phyloP scores from a whole-genome alignment of 2,888 invertebrate species.

The Diarsia brunnea region DNA sequence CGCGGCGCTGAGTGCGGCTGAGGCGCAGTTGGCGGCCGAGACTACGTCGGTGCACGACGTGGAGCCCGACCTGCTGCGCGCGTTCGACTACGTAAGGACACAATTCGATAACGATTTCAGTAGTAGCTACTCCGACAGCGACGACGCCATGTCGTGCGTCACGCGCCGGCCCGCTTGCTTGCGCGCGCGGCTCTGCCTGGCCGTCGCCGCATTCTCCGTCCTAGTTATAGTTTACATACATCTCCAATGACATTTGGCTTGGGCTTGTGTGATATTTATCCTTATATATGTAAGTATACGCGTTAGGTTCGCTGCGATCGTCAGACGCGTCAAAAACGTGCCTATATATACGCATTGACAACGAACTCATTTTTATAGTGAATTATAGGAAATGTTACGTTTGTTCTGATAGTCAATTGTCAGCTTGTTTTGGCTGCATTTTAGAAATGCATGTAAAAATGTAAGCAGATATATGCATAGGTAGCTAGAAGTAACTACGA shows the following conservation, averaged over 20 bases:
- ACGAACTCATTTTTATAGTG: constrained; percentile 65
- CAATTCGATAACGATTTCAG: constrained; percentile 86
- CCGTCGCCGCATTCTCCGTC: constrained; percentile 88
- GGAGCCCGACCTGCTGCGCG: constrained; percentile 86
- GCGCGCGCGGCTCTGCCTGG: constrained; percentile 85
- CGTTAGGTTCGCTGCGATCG: constrained; percentile 83
- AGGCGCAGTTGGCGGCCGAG: constrained; percentile 86
- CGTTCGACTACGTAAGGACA: constrained; percentile 89
- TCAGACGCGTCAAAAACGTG: constrained; percentile 73
- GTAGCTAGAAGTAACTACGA: constrained; percentile 58
- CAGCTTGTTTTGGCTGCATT: constrained; percentile 62
- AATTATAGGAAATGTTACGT: constrained; percentile 65
- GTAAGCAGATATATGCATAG: constrained; percentile 58
- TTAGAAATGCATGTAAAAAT: constrained; percentile 61
- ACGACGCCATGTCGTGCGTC: constrained; percentile 73
- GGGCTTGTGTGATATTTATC: constrained; percentile 87
- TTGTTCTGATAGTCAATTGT: constrained; percentile 64
- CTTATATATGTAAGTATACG: constrained; percentile 85
- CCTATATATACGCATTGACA: constrained; percentile 58
- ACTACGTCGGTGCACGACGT: constrained; percentile 79
- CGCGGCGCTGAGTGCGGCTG: constrained; percentile 91
- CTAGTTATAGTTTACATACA: constrained; percentile 89
- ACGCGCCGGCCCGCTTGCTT: constrained; percentile 81
- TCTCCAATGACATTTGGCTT: constrained; percentile 87
- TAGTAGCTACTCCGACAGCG: constrained; percentile 77